Evolutionary conservation across 1,140 invertebrate genomes (phyloP).

Genomic region (Adelges cooleyi): DNA sequence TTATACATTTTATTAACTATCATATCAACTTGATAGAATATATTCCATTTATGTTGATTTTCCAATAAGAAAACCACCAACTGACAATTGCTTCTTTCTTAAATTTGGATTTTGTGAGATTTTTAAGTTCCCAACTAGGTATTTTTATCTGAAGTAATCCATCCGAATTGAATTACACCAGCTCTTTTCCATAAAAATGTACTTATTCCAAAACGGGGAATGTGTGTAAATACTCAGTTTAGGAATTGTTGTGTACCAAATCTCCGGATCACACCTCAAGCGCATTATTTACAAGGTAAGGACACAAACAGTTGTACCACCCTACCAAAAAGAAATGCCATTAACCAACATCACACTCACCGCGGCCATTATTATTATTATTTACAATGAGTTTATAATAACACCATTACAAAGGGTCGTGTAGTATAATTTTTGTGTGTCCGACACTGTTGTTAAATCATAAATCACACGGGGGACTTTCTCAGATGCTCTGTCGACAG

Average conservation of each 20-base stretch:
- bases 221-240: too few species aligned
- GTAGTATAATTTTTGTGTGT: slow-evolving; percentile 13
- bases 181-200: too few species aligned
- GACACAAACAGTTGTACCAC: not conserved
- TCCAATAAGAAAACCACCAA: too few species aligned
- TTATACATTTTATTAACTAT: too few species aligned
- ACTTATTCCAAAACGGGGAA: too few species aligned
- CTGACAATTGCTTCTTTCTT: too few species aligned
- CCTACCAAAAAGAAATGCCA: not conserved
- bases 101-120: too few species aligned
- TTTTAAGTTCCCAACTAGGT: too few species aligned
- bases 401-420: not conserved
- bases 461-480: slow-evolving; percentile 7
- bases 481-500: slow-evolving; percentile 3
- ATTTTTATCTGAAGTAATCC: too few species aligned
- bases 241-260: not conserved
- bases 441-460: not conserved
- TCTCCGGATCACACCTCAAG: slow-evolving; percentile 5
- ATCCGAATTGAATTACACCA: too few species aligned
- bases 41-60: too few species aligned
- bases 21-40: too few species aligned
- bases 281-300: not conserved
- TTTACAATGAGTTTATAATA: not conserved
- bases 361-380: not conserved
- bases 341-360: slow-evolving; percentile 10